Evolutionary conservation across 2,888 invertebrate species (phyloP), one percentile per base, ranked within the genome.

Genomic region (Leptopilina myrica): DNA sequence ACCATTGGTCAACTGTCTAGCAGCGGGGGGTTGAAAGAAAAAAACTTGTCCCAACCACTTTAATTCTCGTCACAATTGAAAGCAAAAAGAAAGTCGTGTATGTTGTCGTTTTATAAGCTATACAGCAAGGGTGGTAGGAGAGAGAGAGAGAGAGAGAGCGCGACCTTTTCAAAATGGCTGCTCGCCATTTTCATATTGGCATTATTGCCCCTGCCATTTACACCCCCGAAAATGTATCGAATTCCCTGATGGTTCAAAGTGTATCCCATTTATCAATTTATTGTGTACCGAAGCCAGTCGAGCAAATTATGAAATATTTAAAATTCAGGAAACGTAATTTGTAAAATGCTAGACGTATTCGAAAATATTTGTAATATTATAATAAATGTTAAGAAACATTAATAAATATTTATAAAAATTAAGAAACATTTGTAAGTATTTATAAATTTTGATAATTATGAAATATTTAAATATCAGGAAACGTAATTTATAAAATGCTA

Each of bases 1-100:
- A 88, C 91, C 91, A 88, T 85, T 86, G 91, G 91, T 91, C 91
- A 91, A 90, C 83, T 84, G 83, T 81, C 80, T 86, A 87, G 4
- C 91, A 79, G 87, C 88, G 82, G 91, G 91, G 84, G 85, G 86
- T 86, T 78, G 49, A 5, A 49, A 49, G 46, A 49, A 49, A 78
- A 76, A 80, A 56, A 83, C 67, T 83, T 78, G 83, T 77, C 81
- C 81, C 78, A 85, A 82, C 87, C 85, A 80, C 84, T 86, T 85
- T 82, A 84, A 82, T 81, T 85, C 87, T 86, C 84, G 79, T 80
- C 85, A 81, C 86, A 86, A 90, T 88, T 88, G 87, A 87, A 20
- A 84, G 84, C 82, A 84, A 86, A 76, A 77, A 73, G 80, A 78
- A 81, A 67, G 80, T 49, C 67, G 64, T 78, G 49, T 75, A 75